Evolutionary conservation across 2,888 invertebrate genomes (phyloP).

Genomic region (Eugnorisma glareosa): DNA sequence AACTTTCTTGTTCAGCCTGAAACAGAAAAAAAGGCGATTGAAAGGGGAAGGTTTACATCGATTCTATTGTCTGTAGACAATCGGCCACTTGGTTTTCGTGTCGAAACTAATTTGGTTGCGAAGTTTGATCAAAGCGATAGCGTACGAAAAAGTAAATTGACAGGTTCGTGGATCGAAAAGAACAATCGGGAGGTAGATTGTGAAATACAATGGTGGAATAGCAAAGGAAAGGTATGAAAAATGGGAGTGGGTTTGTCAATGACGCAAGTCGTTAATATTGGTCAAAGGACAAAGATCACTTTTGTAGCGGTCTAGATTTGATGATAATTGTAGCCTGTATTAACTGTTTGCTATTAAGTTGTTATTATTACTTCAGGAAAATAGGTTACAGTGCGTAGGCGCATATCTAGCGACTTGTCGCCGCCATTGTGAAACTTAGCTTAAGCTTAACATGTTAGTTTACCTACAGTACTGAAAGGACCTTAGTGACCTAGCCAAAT

Average conservation of each 20-base stretch:
- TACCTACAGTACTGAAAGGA: neutral
- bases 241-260: slow-evolving; percentile 53
- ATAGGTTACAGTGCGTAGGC: slow-evolving; percentile 52
- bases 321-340: slow-evolving; percentile 37
- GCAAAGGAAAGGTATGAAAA: slow-evolving; percentile 64
- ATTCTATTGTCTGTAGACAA: slow-evolving; percentile 87
- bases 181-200: slow-evolving; percentile 62
- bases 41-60: slow-evolving; percentile 84
- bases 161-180: slow-evolving; percentile 76
- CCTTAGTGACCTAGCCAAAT: neutral
- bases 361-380: slow-evolving; percentile 36
- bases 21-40: slow-evolving; percentile 87
- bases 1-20: slow-evolving; percentile 81
- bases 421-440: slow-evolving; percentile 36
- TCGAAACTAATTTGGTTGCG: slow-evolving; percentile 89
- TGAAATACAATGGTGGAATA: slow-evolving; percentile 47
- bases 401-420: slow-evolving; percentile 26
- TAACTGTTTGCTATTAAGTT: slow-evolving; percentile 38
- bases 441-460: slow-evolving; percentile 19
- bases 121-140: slow-evolving; percentile 84
- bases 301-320: slow-evolving; percentile 21
- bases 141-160: slow-evolving; percentile 85
- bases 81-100: slow-evolving; percentile 87
- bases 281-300: slow-evolving; percentile 43
- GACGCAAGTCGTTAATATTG: slow-evolving; percentile 55